These are phyloP conservation scores for Aulostomus chinensis DNA, from an alignment of 2,797 vertebrate species.

Conservation along the genomic window DNA sequence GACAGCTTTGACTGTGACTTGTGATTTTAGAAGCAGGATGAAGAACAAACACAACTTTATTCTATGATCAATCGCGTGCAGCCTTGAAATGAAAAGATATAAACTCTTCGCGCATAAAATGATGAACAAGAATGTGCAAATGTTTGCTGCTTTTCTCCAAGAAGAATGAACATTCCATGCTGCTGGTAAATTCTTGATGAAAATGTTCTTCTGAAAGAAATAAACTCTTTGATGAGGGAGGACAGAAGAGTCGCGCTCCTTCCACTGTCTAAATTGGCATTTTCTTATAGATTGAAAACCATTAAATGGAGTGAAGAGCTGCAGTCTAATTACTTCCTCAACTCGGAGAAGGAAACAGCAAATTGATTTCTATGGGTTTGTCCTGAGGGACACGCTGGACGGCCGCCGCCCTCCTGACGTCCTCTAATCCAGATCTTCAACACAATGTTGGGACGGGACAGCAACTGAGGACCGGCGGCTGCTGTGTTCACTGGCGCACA, in stretches of 20 bases:
- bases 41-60: background rate
- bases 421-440: background rate
- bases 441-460: too few species aligned
- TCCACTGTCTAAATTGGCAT: conserved; percentile 33
- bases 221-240: conserved; percentile 21
- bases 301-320: conserved; percentile 62
- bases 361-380: conserved; percentile 54
- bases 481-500: too few species aligned
- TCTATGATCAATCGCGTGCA: background rate
- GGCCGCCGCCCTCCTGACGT: conserved; percentile 19
- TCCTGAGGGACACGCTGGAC: conserved; percentile 42
- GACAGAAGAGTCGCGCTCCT: conserved; percentile 2
- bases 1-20: too few species aligned
- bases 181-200: too few species aligned
- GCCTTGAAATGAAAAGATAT: background rate
- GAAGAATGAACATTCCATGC: too few species aligned
- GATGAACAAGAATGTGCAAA: too few species aligned
- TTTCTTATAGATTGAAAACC: conserved; percentile 51
- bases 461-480: too few species aligned
- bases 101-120: too few species aligned
- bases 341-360: conserved; percentile 46
- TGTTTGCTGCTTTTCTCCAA: too few species aligned
- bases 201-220: too few species aligned
- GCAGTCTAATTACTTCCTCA: conserved; percentile 63
- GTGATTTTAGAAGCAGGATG: too few species aligned